Evolutionary conservation across 2,797 vertebrate genomes (phyloP), one percentile per base, ranked within the genome.

Genomic region (Catostomus latipinnis): DNA sequence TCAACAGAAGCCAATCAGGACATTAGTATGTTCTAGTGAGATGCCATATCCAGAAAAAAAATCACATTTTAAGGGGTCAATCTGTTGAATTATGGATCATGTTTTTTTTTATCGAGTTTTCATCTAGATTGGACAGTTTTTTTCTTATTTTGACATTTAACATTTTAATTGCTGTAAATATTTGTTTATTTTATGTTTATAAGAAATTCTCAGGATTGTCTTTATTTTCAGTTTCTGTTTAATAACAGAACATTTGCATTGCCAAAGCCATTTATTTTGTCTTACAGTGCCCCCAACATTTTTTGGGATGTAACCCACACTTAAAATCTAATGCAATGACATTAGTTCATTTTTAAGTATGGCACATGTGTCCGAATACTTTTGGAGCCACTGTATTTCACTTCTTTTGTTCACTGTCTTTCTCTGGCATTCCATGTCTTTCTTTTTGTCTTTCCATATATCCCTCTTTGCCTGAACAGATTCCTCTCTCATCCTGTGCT

Each of bases 401-500:
- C 61, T 45, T 65, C 62, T 48, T 12, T 34, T 4, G 10, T 22
- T 9, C 50, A 18, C 18, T 0, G n/a, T 71, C 22, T 81, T 50
- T 58, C 71, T 75, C 46, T 81, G 65, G 7, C 66, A 77, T 70
- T 53, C 56, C 48, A 68, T 45, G 52, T 63, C 57, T 58, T 14
- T 70, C 18, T 71, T 46, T 78, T 74, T 78, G 9, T 22, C 62
- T 14, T 7, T n/a, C 86, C 81, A 86, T 89, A 8, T 73, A 65
- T 61, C 56, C 71, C 56, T 62, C 86, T 86, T 88, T 89, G 86
- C 63, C 85, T 85, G n/a, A 60, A 57, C 49, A 45, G 56, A 49
- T 56, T 76, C 61, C 78, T 81, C 65, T 50, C 56, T 82, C 90
- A 90, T 91, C 90, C 90, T 92, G 89, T 91, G 86, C 82, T 87